Percentiles rank a stretch among this genome's conserved stretches.
Conservation (phyloP, 2,113 vertebrate species). For the Pedionomus torquatus region DNA sequence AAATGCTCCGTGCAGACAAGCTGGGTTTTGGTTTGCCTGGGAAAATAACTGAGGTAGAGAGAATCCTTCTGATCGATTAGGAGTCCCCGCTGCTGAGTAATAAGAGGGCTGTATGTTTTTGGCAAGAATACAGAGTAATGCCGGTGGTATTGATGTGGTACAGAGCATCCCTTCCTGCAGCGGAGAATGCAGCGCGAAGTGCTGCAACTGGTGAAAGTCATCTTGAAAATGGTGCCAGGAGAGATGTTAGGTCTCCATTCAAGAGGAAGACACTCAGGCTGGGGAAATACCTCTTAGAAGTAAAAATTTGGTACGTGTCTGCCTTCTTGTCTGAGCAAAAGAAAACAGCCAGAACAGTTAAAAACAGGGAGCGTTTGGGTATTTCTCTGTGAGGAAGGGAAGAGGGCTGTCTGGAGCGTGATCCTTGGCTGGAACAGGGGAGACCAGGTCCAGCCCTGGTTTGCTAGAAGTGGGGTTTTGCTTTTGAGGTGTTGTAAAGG, state of each 20-base stretch:
- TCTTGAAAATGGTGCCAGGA: not conserved
- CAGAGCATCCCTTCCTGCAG: not conserved
- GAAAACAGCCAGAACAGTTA: not conserved
- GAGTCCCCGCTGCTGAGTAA: not conserved
- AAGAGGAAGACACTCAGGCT: not conserved
- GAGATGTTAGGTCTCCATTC: not conserved
- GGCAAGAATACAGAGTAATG: fast-evolving
- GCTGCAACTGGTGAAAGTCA: not conserved
- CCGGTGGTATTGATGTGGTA: not conserved
- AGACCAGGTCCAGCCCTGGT: not conserved
- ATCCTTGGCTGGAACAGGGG: fast-evolving
- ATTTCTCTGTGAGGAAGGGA: not conserved
- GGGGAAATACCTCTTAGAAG: not conserved
- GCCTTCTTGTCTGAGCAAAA: not conserved
- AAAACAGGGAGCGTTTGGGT: not conserved
- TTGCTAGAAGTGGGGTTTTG: not conserved
- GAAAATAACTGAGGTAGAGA: not conserved
- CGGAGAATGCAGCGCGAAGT: not conserved
- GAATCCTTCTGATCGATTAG: not conserved
- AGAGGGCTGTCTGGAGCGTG: not conserved
- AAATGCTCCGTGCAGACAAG: not conserved
- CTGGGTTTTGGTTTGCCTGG: not conserved
- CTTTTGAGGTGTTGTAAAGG: not conserved
- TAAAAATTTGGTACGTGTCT: not conserved
- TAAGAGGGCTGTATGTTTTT: not conserved